Conservation (phyloP, 2,888 invertebrate species). For the Caenorhabditis sp. region DNA sequence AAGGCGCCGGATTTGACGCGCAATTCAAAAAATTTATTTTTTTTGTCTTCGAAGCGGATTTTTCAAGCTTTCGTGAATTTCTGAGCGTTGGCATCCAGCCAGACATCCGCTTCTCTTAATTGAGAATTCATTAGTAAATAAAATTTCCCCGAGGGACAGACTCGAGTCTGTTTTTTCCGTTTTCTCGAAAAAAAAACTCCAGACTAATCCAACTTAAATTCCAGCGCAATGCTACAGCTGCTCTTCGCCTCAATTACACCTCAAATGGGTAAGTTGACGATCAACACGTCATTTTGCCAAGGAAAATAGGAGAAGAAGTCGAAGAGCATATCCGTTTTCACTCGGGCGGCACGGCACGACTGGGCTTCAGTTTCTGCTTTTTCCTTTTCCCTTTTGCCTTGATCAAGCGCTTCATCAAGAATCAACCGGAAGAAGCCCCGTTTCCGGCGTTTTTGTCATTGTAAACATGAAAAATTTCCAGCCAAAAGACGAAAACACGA, state of each 20-base stretch:
- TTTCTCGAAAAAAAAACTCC: background rate
- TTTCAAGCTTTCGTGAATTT: too few relatives aligned
- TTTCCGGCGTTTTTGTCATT: background rate
- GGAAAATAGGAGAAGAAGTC: too few relatives aligned
- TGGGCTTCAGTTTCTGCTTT: too few relatives aligned
- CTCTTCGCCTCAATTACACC: conserved; percentile 71
- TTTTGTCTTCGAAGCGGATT: too few relatives aligned
- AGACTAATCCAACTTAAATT: conserved; percentile 32
- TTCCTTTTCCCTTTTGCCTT: background rate
- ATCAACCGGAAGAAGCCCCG: background rate
- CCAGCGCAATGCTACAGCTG: conserved; percentile 78
- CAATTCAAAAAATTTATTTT: too few relatives aligned
- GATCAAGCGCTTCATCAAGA: background rate
- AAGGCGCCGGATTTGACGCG: too few relatives aligned
- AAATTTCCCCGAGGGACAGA: background rate
- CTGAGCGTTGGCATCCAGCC: background rate
- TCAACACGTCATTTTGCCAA: conserved; percentile 21
- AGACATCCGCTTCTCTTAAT: conserved; percentile 14
- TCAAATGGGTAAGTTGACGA: conserved; percentile 71
- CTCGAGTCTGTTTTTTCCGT: background rate
- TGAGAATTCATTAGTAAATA: conserved; percentile 21
- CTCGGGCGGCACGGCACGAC: too few relatives aligned
- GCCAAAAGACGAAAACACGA: conserved; percentile 70
- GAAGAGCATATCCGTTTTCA: conserved; percentile 14
- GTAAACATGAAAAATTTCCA: conserved; percentile 20